Evolutionary conservation across 2,888 invertebrate species (phyloP), one percentile per base, ranked within the genome.

Genomic region (Rhingia rostrata): DNA sequence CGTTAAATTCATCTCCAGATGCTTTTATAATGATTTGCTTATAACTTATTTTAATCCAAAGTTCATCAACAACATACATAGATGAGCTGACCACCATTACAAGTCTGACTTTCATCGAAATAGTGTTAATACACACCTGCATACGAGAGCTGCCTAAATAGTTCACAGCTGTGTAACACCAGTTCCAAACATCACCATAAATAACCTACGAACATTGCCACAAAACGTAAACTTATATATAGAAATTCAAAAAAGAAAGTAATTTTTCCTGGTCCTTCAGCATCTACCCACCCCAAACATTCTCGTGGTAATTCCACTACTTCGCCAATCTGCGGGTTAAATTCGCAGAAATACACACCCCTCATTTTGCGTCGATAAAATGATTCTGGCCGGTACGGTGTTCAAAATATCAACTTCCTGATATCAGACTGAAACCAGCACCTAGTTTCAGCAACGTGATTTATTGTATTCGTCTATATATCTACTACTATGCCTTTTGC

Each of bases 271-370:
- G 33, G 58, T 67, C 49, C 22, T 51, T 73, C 22, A 6, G 39
- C 53, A 61, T n/a, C 39, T 3, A 69, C 12, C 37, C 37, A 73
- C 79, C 67, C 73, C 49, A 63, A 22, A 49, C 54, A 22, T 22
- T 41, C 7, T 22, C 22, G 51, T 33, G 30, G 22, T 37, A 37
- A 78, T 51, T 79, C 32, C 73, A 79, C 83, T 47, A 61, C 61
- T 39, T 60, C 72, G 61, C 30, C 6, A 10, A 73, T 73, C 73
- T 73, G 83, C 79, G 83, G 79, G 83, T 74, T 69, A 67, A 63
- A 58, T 69, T 83, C 39, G 72, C 63, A 73, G 78, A 83, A 22
- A 73, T 73, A 73, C n/a, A 66, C 79, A 79, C 83, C 83, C 83
- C 66, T 67, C 22, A 63, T 73, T 67, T 67, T 53, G 1, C 2